Conservation (phyloP, 2,888 invertebrate genomes). For the Acleris emargana region DNA sequence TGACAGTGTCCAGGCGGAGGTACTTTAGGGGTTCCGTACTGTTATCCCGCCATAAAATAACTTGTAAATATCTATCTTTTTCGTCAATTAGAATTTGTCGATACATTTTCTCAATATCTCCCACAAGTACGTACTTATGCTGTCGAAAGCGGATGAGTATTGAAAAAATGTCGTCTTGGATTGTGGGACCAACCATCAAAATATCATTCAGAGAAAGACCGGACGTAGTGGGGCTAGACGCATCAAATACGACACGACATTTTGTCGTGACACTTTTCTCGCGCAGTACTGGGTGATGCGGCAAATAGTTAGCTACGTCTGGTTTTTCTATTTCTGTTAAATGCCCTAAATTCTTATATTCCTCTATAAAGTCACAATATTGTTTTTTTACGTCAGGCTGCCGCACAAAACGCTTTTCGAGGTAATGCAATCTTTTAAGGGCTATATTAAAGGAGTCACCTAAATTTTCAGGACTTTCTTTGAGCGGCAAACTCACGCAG, state of each 20-base stretch:
- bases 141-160: constrained; percentile 32
- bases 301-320: not conserved
- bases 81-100: constrained; percentile 10
- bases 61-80: constrained; percentile 7
- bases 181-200: constrained; percentile 29
- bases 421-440: not conserved
- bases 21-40: not conserved
- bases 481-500: constrained; percentile 1
- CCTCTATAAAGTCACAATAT: constrained; percentile 3
- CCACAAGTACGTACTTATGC: constrained; percentile 25
- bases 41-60: constrained; percentile 17
- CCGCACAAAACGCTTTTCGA: not conserved
- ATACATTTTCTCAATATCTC: constrained; percentile 36
- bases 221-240: constrained; percentile 9
- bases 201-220: constrained; percentile 35
- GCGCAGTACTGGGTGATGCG: not conserved
- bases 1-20: constrained; percentile 11
- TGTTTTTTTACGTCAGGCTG: not conserved
- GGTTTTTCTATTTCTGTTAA: not conserved
- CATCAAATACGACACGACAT: constrained; percentile 2
- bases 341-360: constrained; percentile 1
- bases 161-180: constrained; percentile 37
- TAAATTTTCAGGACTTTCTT: not conserved
- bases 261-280: not conserved
- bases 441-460: not conserved